Conservation (phyloP, 2,113 vertebrate genomes). For the Pluvialis apricaria region DNA sequence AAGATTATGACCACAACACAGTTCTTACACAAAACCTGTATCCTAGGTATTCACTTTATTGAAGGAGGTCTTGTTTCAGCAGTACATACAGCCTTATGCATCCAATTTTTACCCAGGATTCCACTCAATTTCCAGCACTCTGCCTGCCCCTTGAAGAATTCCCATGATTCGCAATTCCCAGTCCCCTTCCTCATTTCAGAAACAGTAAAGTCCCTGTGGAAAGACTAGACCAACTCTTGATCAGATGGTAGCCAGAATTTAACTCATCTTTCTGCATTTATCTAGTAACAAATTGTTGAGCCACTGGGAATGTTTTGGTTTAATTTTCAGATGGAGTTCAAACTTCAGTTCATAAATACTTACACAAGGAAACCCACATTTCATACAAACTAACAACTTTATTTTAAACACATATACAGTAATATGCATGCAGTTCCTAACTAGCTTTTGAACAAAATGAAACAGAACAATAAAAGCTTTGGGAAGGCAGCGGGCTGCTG, state of each 20-base stretch:
- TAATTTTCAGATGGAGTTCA: background rate
- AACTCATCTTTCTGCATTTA: background rate
- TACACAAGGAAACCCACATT: background rate
- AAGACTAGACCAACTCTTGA: background rate
- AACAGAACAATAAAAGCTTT: background rate
- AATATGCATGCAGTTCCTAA: background rate
- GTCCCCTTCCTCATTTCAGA: background rate
- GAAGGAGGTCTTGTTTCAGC: background rate
- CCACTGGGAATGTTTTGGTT: background rate
- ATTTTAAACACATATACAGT: background rate
- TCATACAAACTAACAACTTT: background rate
- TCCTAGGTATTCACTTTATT: background rate
- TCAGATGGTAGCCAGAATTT: background rate
- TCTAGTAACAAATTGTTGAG: background rate
- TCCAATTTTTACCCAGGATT: background rate
- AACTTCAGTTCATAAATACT: background rate
- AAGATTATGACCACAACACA: background rate
- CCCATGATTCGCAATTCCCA: background rate
- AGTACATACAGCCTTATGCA: background rate
- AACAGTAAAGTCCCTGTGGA: background rate
- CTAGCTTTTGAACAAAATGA: background rate
- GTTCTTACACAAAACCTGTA: background rate
- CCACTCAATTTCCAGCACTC: background rate
- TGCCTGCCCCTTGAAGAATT: background rate
- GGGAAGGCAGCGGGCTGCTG: background rate